Conservation (phyloP, 2,797 vertebrate species). For the Urophycis tenuis region DNA sequence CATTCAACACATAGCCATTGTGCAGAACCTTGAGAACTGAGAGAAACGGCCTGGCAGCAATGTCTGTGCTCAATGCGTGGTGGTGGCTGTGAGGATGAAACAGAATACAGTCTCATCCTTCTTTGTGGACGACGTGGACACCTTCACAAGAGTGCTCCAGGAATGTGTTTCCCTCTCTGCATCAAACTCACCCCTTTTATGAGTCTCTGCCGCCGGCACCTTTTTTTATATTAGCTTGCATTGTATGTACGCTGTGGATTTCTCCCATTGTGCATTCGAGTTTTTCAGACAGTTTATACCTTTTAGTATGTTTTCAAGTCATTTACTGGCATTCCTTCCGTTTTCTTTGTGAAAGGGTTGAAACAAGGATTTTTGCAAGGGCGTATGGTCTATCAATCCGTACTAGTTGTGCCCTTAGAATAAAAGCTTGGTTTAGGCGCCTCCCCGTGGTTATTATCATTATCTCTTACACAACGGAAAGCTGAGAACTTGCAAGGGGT, state of each 20-base stretch:
- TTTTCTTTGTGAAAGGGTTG: conserved; percentile 2
- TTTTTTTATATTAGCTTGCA: neutral
- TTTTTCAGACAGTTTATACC: neutral
- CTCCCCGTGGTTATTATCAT: conserved; percentile 54
- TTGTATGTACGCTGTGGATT: neutral
- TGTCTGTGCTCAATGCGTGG: conserved; percentile 24
- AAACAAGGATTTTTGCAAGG: neutral
- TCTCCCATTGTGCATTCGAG: neutral
- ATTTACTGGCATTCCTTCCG: neutral
- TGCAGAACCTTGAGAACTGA: conserved; percentile 51
- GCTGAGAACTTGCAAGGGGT: neutral
- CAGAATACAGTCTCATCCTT: conserved; percentile 20
- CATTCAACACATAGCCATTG: conserved; percentile 50
- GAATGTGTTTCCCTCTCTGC: conserved; percentile 4
- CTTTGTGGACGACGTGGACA: conserved; percentile 3
- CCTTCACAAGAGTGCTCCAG: neutral
- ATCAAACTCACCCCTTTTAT: neutral
- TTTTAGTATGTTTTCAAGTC: neutral
- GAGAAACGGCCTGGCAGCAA: conserved; percentile 33
- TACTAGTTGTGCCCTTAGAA: neutral
- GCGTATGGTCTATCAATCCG: neutral
- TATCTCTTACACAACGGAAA: neutral
- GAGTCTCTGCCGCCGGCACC: neutral
- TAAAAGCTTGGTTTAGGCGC: conserved; percentile 43
- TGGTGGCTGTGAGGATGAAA: conserved; percentile 22